phyloP scores from a whole-genome alignment of 2,797 vertebrate genomes.

The Tauraco hartlaubi region DNA sequence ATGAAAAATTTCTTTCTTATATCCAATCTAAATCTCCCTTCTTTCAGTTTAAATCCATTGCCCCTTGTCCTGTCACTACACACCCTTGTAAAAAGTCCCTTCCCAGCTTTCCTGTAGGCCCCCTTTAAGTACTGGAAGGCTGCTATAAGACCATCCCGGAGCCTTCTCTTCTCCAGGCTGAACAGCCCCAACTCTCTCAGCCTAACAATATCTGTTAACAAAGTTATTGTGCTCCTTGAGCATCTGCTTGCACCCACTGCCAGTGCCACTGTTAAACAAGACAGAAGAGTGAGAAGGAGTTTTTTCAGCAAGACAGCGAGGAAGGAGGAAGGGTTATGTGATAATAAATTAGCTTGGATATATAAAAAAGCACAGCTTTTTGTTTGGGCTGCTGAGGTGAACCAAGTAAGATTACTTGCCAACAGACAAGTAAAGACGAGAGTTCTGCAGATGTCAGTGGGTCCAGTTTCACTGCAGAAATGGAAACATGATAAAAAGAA shows the following conservation, averaged over 20 bases:
- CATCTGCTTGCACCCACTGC: background rate
- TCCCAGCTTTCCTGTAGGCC: no score
- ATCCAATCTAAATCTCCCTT: no score
- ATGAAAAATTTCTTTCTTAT: no score
- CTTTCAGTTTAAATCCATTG: no score
- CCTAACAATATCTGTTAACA: background rate
- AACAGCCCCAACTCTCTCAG: no score
- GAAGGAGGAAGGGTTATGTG: background rate
- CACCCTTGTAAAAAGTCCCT: no score
- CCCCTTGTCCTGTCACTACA: no score
- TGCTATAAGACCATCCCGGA: no score
- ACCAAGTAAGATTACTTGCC: background rate
- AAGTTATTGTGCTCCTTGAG: background rate
- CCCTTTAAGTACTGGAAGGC: no score
- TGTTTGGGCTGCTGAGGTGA: background rate
- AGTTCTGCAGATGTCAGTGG: background rate
- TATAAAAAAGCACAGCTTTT: background rate
- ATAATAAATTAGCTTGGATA: background rate
- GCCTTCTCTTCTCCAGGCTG: no score
- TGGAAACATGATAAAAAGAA: background rate
- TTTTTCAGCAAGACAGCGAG: background rate
- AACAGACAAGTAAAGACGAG: background rate
- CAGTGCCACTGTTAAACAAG: background rate
- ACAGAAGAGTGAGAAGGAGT: background rate
- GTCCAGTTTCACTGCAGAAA: background rate